phyloP scores from a whole-genome alignment of 2,113 vertebrate species.

The Origma solitaria region DNA sequence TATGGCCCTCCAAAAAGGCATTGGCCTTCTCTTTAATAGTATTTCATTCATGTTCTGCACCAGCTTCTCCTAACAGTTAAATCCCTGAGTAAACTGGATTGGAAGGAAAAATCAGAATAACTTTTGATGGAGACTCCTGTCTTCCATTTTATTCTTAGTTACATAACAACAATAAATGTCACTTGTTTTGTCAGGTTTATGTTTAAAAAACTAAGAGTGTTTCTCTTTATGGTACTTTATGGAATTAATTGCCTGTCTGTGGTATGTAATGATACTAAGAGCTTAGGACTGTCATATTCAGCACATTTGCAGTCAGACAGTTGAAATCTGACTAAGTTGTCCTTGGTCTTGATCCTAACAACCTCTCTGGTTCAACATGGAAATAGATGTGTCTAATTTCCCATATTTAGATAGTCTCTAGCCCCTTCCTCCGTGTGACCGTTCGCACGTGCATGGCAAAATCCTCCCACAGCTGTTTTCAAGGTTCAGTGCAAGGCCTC shows the following conservation, averaged over 20 bases:
- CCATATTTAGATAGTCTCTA: neutral
- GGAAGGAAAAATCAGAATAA: neutral
- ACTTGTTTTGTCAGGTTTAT: neutral
- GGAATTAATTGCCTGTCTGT: neutral
- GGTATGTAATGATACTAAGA: neutral
- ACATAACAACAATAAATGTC: neutral
- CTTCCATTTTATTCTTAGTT: neutral
- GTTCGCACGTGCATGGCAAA: neutral
- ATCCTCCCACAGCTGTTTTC: slow-evolving; percentile 34
- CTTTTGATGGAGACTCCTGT: neutral
- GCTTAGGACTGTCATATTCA: neutral
- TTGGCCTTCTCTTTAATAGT: neutral
- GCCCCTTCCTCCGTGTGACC: neutral
- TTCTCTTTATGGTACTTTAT: neutral
- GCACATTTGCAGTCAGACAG: neutral
- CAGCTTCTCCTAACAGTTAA: neutral
- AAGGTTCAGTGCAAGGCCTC: slow-evolving; percentile 63
- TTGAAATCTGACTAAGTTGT: neutral
- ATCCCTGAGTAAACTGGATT: neutral
- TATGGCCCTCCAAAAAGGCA: neutral
- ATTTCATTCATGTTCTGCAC: neutral
- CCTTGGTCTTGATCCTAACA: slow-evolving; percentile 31
- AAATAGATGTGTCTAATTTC: slow-evolving; percentile 33
- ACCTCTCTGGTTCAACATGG: neutral
- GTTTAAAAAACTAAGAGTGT: neutral